These are phyloP conservation scores for Fregetta grallaria DNA, from an alignment of 2,113 vertebrate genomes.

Conservation along the genomic window DNA sequence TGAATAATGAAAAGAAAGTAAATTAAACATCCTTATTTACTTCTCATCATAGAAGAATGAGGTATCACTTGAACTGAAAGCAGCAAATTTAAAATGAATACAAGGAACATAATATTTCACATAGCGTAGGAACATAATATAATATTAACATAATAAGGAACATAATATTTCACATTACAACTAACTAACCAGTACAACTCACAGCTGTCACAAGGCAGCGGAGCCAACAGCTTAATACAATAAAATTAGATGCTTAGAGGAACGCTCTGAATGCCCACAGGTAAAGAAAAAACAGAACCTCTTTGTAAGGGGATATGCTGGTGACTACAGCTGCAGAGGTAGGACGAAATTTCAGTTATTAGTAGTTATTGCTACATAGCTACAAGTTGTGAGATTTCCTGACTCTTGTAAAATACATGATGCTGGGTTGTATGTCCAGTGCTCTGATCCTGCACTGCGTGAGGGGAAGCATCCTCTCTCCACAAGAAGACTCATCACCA, in stretches of 20 bases:
- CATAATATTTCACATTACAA: slow-evolving; percentile 26
- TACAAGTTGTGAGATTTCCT: not conserved
- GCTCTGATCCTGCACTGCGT: not conserved
- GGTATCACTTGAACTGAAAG: not conserved
- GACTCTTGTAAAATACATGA: not conserved
- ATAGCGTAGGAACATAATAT: not conserved
- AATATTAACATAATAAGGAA: slow-evolving; percentile 28
- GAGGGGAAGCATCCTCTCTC: not conserved
- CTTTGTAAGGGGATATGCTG: not conserved
- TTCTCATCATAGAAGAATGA: not conserved
- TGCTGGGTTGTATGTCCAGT: not conserved
- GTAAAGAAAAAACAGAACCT: not conserved
- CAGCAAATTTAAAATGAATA: not conserved
- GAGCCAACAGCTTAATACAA: not conserved
- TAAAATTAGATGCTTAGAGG: not conserved
- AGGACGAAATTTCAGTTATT: not conserved
- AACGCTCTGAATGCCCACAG: not conserved
- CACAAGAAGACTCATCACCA: not conserved
- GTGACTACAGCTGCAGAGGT: not conserved
- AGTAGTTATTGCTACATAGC: not conserved
- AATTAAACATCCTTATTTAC: not conserved
- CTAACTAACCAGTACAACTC: slow-evolving; percentile 12
- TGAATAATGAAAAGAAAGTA: not conserved
- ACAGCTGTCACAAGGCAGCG: not conserved
- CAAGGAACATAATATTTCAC: not conserved